Base-by-base conservation (phyloP, 2,113 vertebrate species). In the Larimichthys polyactis region DNA sequence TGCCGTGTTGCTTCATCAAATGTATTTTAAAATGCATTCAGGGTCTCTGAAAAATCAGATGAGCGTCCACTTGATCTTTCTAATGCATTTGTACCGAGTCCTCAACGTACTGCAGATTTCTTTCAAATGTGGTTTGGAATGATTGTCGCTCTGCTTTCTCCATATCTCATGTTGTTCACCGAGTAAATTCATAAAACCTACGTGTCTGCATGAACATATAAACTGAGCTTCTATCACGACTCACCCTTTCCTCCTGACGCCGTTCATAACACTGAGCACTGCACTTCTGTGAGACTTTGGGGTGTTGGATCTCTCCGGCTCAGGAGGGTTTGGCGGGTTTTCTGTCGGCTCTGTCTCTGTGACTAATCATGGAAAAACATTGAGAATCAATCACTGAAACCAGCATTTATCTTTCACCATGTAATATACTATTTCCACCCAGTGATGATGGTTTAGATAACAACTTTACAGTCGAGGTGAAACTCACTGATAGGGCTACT, bases 181-280 rank as follows among this genome's bases (percentile, higher is more conserved):
- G 29, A 72, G 11, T 43, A 20, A 20, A 40, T 32, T 32, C 19
- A 44, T 19, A 66, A 57, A 20, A 44, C 0, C 0, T 40, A 24
- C 40, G 32, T 32, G 24, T 67, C 49, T 63, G 49, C 27, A 44
- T 65, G 27, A 24, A 19, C 12, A 36, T 73, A 6, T 46, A 4
- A 11, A 24, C 11, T 6, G 24, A 43, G 66, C 11, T 59, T 43
- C 36, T 40, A 40, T 40, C 43, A 16, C 15, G 43, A 4, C 86
- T 96, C 92, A 99, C 97, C 96, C 96, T 87, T 96, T 97, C 83
- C 92, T 97, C 87, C 78, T 95, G 67, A 89, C 92, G 1, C 90
- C 91, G 11, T 94, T 88, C 73, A 94, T 85, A 15, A 90, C 32
- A 40, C 69, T 90, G 58, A 94, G 95, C 40, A 95, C 89, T 36